Conservation (phyloP, 2,797 vertebrate genomes). For the Anguilla pacifica region DNA sequence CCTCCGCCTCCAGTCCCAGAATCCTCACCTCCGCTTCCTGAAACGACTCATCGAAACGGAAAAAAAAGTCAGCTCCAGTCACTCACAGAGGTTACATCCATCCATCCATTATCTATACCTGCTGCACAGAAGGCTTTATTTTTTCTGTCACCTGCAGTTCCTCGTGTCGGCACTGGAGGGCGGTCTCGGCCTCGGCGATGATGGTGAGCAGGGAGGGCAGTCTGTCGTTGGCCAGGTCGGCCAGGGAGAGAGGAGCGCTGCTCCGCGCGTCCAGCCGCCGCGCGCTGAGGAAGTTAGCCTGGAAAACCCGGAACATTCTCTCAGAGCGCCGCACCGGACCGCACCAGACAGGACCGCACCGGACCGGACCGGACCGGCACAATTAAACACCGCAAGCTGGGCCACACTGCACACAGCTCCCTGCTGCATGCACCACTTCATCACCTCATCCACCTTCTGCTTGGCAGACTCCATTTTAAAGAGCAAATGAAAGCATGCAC, state of each 20-base stretch:
- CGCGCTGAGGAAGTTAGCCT: conserved; percentile 62
- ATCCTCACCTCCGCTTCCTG: conserved; percentile 54
- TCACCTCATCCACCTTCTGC: not conserved
- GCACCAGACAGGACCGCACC: not conserved
- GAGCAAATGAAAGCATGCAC: not conserved
- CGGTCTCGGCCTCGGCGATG: conserved; percentile 66
- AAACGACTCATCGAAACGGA: not conserved
- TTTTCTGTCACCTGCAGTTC: conserved; percentile 62
- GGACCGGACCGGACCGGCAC: too few species aligned
- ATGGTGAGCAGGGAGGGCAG: conserved; percentile 62
- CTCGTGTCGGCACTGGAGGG: conserved; percentile 61
- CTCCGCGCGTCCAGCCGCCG: conserved; percentile 27
- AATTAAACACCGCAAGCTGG: too few species aligned
- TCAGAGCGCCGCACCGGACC: not conserved
- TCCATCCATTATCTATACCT: too few species aligned
- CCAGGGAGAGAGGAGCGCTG: conserved; percentile 27
- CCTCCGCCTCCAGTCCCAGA: conserved; percentile 47
- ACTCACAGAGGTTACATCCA: not conserved
- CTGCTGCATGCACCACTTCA: not conserved
- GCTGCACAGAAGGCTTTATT: too few species aligned
- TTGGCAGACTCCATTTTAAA: not conserved
- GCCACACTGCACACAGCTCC: too few species aligned
- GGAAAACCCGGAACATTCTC: conserved; percentile 34
- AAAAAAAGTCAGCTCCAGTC: not conserved
- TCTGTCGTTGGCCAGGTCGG: conserved; percentile 38